Base-by-base conservation (phyloP, 2,888 invertebrate genomes). In the Campaea margaritaria region DNA sequence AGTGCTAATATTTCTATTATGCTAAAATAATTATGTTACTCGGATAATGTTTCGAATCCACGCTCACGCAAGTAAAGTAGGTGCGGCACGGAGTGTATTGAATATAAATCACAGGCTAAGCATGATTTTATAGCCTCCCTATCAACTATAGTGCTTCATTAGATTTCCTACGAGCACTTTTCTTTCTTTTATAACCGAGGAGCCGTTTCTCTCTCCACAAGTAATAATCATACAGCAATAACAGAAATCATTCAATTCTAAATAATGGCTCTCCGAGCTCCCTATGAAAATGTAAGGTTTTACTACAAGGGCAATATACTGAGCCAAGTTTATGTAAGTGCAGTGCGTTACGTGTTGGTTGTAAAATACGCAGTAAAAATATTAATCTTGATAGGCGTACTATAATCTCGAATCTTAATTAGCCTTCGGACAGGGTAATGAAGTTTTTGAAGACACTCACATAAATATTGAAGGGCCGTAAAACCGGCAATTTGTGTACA, bases 391-490 rank as follows among this genome's bases (percentile, higher is more conserved):
- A 58, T 57, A 61, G 48, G 15, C 44, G 36, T 62, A 51, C 48
- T 39, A 14, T 49, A 58, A 53, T 44, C 53, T 61, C 31, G 34
- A 57, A 44, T 59, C 53, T 65, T 70, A 70, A 70, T 68, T 66
- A 67, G 61, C 49, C 53, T 58, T 63, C 43, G 36, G 50, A 49
- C 56, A 61, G 68, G 49, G 54, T n/a, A 53, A 58, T 49, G 41
- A 58, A 48, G 51, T 70, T 66, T 66, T 65, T 68, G 68, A 64
- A 67, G 65, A 68, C 54, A 64, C 54, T 55, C 45, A 38, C 65
- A 74, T 81, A 75, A 76, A 79, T 73, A 72, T 72, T 69, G 73
- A 58, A 59, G 61, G 61, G 59, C 52, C 68, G 75, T 82, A 79
- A 79, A 70, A 55, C 48, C 61, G 58, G 64, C 62, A 62, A 53